Evolutionary conservation across 1,140 invertebrate species (phyloP), one percentile per base, ranked within the genome.

Genomic region (Holotrichia oblita): DNA sequence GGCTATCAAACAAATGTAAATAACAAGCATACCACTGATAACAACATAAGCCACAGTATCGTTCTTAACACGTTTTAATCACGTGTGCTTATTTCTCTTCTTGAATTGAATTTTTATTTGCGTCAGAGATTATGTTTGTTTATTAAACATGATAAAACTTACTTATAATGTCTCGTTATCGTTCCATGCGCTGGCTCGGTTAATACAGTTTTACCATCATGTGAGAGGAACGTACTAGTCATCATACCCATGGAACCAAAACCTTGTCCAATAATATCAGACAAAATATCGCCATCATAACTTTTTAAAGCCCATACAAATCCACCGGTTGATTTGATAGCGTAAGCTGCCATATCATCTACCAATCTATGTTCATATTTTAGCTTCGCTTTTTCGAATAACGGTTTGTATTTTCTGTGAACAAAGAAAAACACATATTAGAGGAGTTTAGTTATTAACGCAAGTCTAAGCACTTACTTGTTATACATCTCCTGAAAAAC

Each of bases 151-250:
- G 14, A 74, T 17, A 14, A 55, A 24, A 69, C 88, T 84, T 89
- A 92, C 75, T 97, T 90, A 87, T 93, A 99, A 86, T 99, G 97
- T 81, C 97, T 91, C 0, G 97, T 98, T 0, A 99, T 97, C 0
- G 97, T 99, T 41, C 97, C 97, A 88, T 99, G 97, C 77, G 97
- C 97, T 44, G 97, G 97, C 89, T 99, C 97, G 6, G 97, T 94
- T 87, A 99, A 97, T 0, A 99, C 93, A 6, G 97, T 99, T 85
- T 96, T 96, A 59, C 97, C 97, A 89, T 99, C 97, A 12, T 97
- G 97, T 83, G 95, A 98, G 75, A 98, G 87, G 10, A 98, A 88
- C 1, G 98, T 97, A 59, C 95, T 97, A 4, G 97, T 98, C 97
- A 98, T 98, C 83, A 98, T 89, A 78, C 97, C 97, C 40, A 98